These are phyloP conservation scores for Sepioteuthis lessoniana DNA, from an alignment of 2,888 invertebrate genomes.

Conservation along the genomic window DNA sequence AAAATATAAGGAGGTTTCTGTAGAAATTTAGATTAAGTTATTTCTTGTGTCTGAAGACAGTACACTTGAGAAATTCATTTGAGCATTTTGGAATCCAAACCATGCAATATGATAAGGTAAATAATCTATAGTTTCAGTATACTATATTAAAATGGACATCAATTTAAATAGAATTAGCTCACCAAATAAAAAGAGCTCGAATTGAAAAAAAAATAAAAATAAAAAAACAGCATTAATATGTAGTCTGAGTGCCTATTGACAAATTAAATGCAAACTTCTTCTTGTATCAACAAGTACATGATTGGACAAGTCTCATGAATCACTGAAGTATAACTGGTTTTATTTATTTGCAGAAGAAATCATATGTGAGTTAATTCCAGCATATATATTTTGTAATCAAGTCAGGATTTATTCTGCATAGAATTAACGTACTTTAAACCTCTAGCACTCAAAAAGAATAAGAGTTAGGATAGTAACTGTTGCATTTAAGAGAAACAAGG, in stretches of 20 bases:
- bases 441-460: not conserved
- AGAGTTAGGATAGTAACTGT: not conserved
- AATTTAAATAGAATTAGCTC: not conserved
- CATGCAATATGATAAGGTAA: not conserved
- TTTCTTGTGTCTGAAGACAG: too few relatives aligned
- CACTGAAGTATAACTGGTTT: not conserved
- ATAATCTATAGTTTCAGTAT: not conserved
- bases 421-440: not conserved
- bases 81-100: not conserved
- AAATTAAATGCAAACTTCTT: not conserved
- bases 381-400: not conserved
- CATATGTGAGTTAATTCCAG: not conserved
- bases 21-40: too few relatives aligned
- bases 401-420: not conserved
- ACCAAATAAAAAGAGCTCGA: not conserved
- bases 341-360: not conserved
- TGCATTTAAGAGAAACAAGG: not conserved
- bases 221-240: not conserved
- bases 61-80: too few relatives aligned
- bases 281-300: not conserved
- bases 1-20: too few relatives aligned
- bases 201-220: not conserved
- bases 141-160: not conserved
- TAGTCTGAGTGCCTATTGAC: not conserved
- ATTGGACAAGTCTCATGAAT: not conserved